Evolutionary conservation across 2,888 invertebrate genomes (phyloP).

Genomic region (Euspilapteryx auroguttella): DNA sequence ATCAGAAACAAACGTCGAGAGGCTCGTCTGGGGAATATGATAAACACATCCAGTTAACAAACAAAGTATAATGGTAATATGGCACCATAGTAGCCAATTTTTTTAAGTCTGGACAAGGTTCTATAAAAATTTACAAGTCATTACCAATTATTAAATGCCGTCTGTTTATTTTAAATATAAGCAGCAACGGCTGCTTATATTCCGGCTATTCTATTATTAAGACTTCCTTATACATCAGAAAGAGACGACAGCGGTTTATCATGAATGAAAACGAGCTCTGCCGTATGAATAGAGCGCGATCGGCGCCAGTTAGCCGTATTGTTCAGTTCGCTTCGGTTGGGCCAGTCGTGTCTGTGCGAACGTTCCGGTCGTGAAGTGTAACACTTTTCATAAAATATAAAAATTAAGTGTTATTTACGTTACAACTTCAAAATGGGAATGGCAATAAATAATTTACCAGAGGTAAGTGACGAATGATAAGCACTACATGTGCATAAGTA

Average conservation of each 20-base stretch:
- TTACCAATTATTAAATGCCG: not conserved
- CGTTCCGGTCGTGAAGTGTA: no score
- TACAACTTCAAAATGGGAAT: slow-evolving; percentile 35
- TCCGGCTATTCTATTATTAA: slow-evolving; percentile 12
- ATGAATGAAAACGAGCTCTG: slow-evolving; percentile 49
- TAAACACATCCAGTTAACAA: slow-evolving; percentile 9
- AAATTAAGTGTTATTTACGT: no score
- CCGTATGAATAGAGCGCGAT: slow-evolving; percentile 19
- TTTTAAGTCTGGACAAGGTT: no score
- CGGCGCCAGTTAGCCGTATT: slow-evolving; percentile 29
- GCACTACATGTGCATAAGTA: no score
- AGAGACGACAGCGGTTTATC: slow-evolving; percentile 36
- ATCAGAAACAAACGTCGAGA: slow-evolving; percentile 55
- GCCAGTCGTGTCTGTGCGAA: slow-evolving; percentile 35
- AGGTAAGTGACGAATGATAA: slow-evolving; percentile 24
- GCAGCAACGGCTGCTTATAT: slow-evolving; percentile 5
- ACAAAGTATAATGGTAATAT: no score
- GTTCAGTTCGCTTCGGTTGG: slow-evolving; percentile 35
- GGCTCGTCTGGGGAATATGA: slow-evolving; percentile 59
- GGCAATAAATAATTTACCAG: slow-evolving; percentile 40
- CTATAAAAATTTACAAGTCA: no score
- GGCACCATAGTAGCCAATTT: no score
- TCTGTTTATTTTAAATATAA: slow-evolving; percentile 7
- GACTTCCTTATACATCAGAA: slow-evolving; percentile 15
- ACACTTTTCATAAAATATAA: no score